Base-by-base conservation (phyloP, 2,888 invertebrate genomes). In the Andrena praecox region DNA sequence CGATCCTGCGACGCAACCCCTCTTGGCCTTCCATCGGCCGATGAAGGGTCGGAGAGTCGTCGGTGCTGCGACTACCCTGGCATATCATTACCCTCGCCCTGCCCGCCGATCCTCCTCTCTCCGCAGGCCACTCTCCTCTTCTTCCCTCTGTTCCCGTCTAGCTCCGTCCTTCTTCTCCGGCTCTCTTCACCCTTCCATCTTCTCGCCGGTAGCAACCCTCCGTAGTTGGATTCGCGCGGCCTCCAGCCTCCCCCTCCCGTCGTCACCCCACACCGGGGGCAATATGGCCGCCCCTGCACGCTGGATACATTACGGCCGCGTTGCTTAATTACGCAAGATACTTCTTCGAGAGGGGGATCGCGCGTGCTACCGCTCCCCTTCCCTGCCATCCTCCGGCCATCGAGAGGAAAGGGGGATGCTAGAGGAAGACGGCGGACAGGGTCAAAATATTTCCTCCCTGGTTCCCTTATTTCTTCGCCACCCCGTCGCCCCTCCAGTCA, bases 251-350 rank as follows among this genome's bases (percentile, higher is more conserved):
- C 80, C 82, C 70, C 77, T 56, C 48, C 78, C 59, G 56, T 74
- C 77, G 77, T 64, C 77, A 77, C 80, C 79, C 77, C 74, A 64
- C 69, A 74, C 85, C 82, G 84, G 80, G 86, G 85, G 91, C 92
- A 91, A 91, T 90, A 93, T 93, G 90, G 92, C 91, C 90, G 92
- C 85, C 87, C 84, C 76, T 80, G 86, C 86, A 82, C 82, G 81
- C 88, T 88, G 87, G 90, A 89, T 91, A 90, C 89, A 91, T 91
- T 91, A 91, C 91, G 83, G 85, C 86, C 85, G 88, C 91, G 90
- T 92, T 91, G 90, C 90, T 93, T 93, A 91, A 90, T 91, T 95
- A 94, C 95, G 95, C 94, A 95, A 95, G 95, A 94, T 95, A 95
- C 95, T 95, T 95, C 82, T 86, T 75, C 73, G 74, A 72, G 52